Conservation (phyloP, 1,140 invertebrate species). For the Meloidogyne hapla region DNA sequence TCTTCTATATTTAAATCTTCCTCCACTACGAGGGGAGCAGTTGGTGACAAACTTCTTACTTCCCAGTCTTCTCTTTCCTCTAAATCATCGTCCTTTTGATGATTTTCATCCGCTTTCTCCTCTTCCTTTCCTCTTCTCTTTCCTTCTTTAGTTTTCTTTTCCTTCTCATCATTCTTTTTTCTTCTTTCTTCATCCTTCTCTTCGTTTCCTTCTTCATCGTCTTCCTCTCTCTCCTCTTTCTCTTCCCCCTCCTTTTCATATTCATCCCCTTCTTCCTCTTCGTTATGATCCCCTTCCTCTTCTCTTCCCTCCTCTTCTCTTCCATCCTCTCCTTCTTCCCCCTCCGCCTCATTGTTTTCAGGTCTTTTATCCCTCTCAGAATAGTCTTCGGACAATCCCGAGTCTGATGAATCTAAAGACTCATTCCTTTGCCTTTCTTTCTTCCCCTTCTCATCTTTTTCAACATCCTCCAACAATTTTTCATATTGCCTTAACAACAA, state of each 20-base stretch:
- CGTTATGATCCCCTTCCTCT: not conserved
- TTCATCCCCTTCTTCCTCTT: not conserved
- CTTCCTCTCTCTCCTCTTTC: not conserved
- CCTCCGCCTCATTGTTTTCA: not conserved
- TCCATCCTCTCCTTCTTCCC: not conserved
- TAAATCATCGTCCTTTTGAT: not conserved
- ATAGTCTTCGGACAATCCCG: constrained; percentile 40
- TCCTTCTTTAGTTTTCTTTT: not conserved
- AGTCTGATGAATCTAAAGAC: constrained; percentile 30
- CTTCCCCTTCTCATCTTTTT: constrained; percentile 2
- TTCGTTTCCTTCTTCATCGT: not conserved
- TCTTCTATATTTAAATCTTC: not conserved
- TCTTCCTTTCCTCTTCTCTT: not conserved
- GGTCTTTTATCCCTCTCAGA: constrained; percentile 18
- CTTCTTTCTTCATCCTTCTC: not conserved
- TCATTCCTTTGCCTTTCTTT: not conserved
- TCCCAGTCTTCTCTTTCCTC: constrained; percentile 7
- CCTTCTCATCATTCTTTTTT: not conserved
- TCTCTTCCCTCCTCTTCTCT: not conserved
- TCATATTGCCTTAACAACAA: constrained; percentile 40
- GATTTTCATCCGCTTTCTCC: not conserved
- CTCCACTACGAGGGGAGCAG: not conserved
- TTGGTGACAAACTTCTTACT: constrained; percentile 1
- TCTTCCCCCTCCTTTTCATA: not conserved
- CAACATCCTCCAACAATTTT: constrained; percentile 24